A percentile compares a stretch with the other conserved stretches of the same genome.
Conservation (phyloP, 2,888 invertebrate genomes). For the Nomada lathburiana region DNA sequence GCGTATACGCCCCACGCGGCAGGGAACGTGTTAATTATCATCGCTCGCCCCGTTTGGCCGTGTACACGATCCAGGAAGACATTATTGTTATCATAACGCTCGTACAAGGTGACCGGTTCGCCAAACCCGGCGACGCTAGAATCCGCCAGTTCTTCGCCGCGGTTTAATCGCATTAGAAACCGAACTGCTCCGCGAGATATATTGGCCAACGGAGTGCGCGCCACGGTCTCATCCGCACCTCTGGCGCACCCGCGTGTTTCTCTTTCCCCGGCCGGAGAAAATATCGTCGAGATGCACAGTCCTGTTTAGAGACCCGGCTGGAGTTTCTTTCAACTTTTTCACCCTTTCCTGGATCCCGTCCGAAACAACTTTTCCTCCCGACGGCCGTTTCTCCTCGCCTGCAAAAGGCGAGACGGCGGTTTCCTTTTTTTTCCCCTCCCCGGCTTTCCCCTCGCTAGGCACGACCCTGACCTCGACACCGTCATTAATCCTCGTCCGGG, state of each 20-base stretch:
- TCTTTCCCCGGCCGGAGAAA: neutral
- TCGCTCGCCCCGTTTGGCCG: neutral
- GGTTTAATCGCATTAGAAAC: neutral
- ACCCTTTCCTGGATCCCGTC: slow-evolving; percentile 20
- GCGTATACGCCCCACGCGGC: too few species aligned
- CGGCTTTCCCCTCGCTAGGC: slow-evolving; percentile 44
- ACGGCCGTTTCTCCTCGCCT: slow-evolving; percentile 52
- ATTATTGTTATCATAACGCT: too few species aligned
- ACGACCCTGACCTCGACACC: slow-evolving; percentile 46
- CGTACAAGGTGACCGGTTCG: neutral
- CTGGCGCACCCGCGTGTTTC: neutral
- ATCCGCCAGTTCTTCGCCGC: neutral
- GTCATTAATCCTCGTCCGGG: slow-evolving; percentile 10
- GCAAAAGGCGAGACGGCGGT: slow-evolving; percentile 37
- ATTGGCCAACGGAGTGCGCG: neutral
- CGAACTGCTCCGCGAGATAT: neutral
- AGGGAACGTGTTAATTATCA: too few species aligned
- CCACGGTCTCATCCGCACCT: neutral
- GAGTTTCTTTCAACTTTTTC: slow-evolving; percentile 33
- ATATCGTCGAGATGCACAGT: neutral
- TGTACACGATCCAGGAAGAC: too few species aligned
- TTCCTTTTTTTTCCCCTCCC: slow-evolving; percentile 50
- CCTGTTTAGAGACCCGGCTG: slow-evolving; percentile 3
- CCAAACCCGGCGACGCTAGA: too few species aligned
- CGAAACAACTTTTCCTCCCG: slow-evolving; percentile 36